These are phyloP conservation scores for Proctacanthus coquilletti DNA, from an alignment of 1,140 invertebrate species.

Conservation along the genomic window DNA sequence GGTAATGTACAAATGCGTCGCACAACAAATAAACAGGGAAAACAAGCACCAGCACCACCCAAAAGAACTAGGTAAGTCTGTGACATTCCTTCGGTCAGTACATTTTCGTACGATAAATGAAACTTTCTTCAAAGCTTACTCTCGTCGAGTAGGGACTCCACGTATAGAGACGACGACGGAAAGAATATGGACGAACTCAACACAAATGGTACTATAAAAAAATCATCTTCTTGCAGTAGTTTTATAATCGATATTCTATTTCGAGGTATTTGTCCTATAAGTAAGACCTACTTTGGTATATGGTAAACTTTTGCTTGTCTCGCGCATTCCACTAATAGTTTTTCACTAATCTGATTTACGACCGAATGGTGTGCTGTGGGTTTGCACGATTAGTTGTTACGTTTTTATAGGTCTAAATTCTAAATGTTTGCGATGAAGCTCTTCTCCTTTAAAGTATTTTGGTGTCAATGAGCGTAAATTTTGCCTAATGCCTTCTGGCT, in stretches of 20 bases:
- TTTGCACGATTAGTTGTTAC: too few species aligned
- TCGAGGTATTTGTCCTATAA: constrained; percentile 30
- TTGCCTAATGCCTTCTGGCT: too few species aligned
- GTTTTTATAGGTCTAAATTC: too few species aligned
- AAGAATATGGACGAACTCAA: constrained; percentile 16
- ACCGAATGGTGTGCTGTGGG: too few species aligned
- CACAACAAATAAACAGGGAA: constrained; percentile 75
- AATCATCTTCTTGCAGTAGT: constrained; percentile 31
- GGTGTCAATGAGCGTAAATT: too few species aligned
- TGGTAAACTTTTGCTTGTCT: too few species aligned
- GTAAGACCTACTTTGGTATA: too few species aligned
- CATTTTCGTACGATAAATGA: background rate
- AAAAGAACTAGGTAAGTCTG: constrained; percentile 70
- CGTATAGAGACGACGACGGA: constrained; percentile 27
- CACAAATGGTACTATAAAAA: constrained; percentile 28
- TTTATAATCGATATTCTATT: constrained; percentile 30
- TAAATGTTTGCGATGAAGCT: too few species aligned
- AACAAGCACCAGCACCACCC: constrained; percentile 86
- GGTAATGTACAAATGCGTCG: constrained; percentile 67
- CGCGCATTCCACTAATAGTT: too few species aligned
- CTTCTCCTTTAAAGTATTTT: too few species aligned
- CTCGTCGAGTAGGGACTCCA: constrained; percentile 46
- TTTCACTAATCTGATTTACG: too few species aligned
- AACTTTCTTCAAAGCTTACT: constrained; percentile 42
- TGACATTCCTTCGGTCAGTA: too few species aligned